phyloP scores from a whole-genome alignment of 2,888 invertebrate species.

The Xanthia togata region DNA sequence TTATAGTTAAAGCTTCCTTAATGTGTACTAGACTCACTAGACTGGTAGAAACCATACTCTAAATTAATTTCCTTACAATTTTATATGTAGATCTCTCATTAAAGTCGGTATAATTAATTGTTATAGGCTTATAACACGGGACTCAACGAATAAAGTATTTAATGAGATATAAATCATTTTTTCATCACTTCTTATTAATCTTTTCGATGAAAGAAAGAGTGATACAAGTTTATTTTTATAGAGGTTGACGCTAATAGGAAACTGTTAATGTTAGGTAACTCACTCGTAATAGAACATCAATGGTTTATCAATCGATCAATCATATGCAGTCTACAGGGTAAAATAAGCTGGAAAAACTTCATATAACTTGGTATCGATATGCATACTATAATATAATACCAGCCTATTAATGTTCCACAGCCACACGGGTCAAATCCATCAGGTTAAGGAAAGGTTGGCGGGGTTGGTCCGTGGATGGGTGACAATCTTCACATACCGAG shows the following conservation, averaged over 20 bases:
- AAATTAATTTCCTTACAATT: slow-evolving; percentile 56
- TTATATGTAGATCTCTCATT: slow-evolving; percentile 42
- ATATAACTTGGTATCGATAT: too few relatives aligned
- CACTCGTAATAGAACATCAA: background rate
- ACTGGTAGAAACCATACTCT: slow-evolving; percentile 25
- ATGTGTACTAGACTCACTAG: slow-evolving; percentile 21
- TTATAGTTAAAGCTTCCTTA: slow-evolving; percentile 37
- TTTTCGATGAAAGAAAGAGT: slow-evolving; percentile 39
- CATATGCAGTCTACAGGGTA: background rate
- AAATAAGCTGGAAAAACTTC: too few relatives aligned
- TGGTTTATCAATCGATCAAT: background rate
- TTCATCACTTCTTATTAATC: slow-evolving; percentile 40
- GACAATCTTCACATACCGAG: too few relatives aligned
- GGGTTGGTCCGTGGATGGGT: too few relatives aligned
- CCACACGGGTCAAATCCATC: too few relatives aligned
- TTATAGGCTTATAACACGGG: slow-evolving; percentile 50
- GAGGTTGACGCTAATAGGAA: slow-evolving; percentile 5
- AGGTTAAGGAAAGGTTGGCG: too few relatives aligned
- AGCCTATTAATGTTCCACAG: too few relatives aligned
- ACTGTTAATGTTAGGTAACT: background rate
- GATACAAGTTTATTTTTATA: slow-evolving; percentile 1
- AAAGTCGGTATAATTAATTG: slow-evolving; percentile 39
- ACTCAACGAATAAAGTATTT: slow-evolving; percentile 29
- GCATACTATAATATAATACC: too few relatives aligned
- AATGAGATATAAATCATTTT: slow-evolving; percentile 48